These are phyloP conservation scores for Piscicola geometra DNA, from an alignment of 2,888 invertebrate species.

Conservation along the genomic window DNA sequence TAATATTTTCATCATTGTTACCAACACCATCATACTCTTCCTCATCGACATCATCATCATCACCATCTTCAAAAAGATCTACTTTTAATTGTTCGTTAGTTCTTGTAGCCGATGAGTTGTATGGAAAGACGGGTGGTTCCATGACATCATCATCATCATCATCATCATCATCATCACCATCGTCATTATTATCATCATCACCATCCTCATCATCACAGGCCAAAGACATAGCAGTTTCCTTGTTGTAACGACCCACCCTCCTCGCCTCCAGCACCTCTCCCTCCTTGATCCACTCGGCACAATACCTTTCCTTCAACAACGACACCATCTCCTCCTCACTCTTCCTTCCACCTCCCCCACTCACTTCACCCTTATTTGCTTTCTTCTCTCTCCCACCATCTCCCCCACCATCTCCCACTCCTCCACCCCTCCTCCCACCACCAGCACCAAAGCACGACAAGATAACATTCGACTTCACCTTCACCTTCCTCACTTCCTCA, in stretches of 20 bases:
- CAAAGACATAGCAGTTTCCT: background rate
- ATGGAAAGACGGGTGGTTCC: too few relatives aligned
- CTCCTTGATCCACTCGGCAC: background rate
- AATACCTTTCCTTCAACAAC: background rate
- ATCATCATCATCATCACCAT: slow-evolving; percentile 14
- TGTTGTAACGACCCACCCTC: background rate
- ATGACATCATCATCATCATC: slow-evolving; percentile 1
- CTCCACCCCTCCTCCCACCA: background rate
- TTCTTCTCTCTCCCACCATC: too few relatives aligned
- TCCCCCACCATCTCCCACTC: too few relatives aligned
- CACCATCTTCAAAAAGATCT: background rate
- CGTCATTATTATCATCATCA: slow-evolving; percentile 15
- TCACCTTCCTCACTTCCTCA: background rate
- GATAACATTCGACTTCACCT: background rate
- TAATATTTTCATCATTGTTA: background rate
- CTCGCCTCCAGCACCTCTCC: background rate
- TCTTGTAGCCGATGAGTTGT: too few relatives aligned
- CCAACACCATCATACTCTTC: background rate
- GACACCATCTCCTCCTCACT: too few relatives aligned
- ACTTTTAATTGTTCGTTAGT: too few relatives aligned
- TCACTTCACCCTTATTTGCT: too few relatives aligned
- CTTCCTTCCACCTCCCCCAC: too few relatives aligned
- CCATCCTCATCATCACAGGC: background rate
- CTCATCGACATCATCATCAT: background rate
- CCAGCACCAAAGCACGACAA: too few relatives aligned